Base-by-base conservation (phyloP, 2,888 invertebrate species). In the Dolomedes plantarius region DNA sequence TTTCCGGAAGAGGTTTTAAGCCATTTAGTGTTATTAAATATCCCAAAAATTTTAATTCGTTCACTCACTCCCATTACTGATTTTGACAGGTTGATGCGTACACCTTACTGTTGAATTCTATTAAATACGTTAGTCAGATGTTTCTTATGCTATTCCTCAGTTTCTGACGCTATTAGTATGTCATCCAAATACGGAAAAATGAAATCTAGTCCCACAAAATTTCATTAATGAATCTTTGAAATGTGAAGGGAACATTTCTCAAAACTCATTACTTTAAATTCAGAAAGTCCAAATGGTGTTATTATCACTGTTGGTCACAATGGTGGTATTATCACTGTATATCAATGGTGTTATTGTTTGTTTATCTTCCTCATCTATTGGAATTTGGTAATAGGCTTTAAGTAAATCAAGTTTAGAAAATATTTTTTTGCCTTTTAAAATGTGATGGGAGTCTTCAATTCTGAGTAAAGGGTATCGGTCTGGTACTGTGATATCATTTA, bases 111-210 rank as follows among this genome's bases (percentile, higher is more conserved):
- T 0, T 68, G 3, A 0, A 68, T 13, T 32, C 31, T 68, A 1
- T 77, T 32, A 27, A 68, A 77, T 9, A 77, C 68, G 56, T 23
- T 0, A 16, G 16, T 39, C 7, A 71, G 19, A 29, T 56, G 56
- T 5, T 56, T 0, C 1, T 67, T 9, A 0, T 56, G 69, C 23
- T 69, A 19, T 56, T 77, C 41, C 36, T 77, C 68, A 6, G 36
- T 32, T 31, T 13, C 13, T 23, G 69, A 77, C 5, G 69, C 69
- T 0, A 75, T 19, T 11, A 72, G n/a, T 1, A 79, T 50, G 32
- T 78, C 41, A 71, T 87, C 87, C 1, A 87, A 13, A 28, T 74
- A 87, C 1, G 76, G 78, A 28, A 67, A 79, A 1, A 64, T n/a
- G 62, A 78, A 87, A 28, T 65, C 23, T 0, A 78, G 36, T 27